phyloP scores from a whole-genome alignment of 2,113 vertebrate genomes.

The Rhinolophus ferrumequinum region DNA sequence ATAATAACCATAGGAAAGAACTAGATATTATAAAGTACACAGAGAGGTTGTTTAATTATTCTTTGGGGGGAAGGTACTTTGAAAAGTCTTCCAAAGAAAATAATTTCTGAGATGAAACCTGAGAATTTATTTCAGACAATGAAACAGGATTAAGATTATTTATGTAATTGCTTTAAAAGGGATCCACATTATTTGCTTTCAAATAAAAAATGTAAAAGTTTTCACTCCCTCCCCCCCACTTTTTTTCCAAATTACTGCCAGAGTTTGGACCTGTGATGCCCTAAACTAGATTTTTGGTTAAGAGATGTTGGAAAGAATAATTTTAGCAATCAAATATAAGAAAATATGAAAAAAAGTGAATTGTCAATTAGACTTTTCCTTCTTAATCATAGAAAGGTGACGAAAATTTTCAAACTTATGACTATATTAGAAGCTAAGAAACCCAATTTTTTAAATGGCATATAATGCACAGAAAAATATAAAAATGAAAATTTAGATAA shows the following conservation, averaged over 20 bases:
- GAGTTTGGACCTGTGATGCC: neutral
- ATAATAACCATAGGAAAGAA: neutral
- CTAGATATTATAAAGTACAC: neutral
- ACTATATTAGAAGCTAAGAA: neutral
- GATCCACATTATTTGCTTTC: neutral
- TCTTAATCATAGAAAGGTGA: neutral
- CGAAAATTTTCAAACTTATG: neutral
- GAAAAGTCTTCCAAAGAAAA: neutral
- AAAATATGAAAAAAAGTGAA: conserved; percentile 4
- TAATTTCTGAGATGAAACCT: neutral
- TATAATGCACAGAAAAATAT: neutral
- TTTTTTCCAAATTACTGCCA: neutral
- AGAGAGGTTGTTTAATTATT: neutral
- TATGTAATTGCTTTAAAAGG: neutral
- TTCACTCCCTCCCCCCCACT: neutral
- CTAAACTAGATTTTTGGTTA: neutral
- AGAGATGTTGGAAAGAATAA: neutral
- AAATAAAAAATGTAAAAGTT: conserved; percentile 1
- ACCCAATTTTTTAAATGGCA: neutral
- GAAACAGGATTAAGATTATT: neutral
- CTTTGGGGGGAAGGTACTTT: neutral
- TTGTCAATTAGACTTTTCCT: neutral
- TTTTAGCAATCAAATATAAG: conserved; percentile 6
- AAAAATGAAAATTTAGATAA: neutral
- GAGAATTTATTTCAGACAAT: neutral